Evolutionary conservation across 1,140 invertebrate genomes (phyloP).

Genomic region (Fragariocoptes setiger): DNA sequence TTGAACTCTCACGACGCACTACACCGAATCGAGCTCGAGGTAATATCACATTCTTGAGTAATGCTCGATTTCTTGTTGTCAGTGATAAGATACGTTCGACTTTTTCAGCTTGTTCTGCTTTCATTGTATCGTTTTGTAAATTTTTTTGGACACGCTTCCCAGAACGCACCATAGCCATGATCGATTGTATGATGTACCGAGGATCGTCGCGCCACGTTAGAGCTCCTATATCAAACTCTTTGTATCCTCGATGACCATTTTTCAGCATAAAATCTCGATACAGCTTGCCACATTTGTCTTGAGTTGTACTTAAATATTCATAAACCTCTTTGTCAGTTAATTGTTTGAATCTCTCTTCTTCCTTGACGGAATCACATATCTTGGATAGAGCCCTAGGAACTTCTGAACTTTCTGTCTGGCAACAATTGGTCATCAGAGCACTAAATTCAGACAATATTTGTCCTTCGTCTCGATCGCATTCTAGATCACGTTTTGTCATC

Average conservation of each 20-base stretch:
- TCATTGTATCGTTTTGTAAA: too few species aligned
- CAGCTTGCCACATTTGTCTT: slow-evolving; percentile 18
- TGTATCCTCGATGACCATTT: slow-evolving; percentile 36
- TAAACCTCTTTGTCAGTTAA: slow-evolving; percentile 1
- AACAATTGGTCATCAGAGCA: too few species aligned
- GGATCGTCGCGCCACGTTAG: slow-evolving; percentile 32
- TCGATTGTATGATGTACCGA: slow-evolving; percentile 26
- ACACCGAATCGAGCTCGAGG: slow-evolving; percentile 27
- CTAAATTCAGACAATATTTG: too few species aligned
- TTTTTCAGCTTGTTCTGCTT: neutral
- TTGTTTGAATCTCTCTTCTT: too few species aligned
- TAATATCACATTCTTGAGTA: slow-evolving; percentile 21
- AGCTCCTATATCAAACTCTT: slow-evolving; percentile 34
- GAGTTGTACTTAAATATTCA: neutral
- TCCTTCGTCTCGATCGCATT: too few species aligned
- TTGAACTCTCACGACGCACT: slow-evolving; percentile 12
- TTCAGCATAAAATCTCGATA: slow-evolving; percentile 28
- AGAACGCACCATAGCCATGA: slow-evolving; percentile 19
- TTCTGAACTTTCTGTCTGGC: too few species aligned
- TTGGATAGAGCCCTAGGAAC: too few species aligned
- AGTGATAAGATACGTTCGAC: neutral
- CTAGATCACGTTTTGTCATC: too few species aligned
- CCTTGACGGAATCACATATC: too few species aligned
- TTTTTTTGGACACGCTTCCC: slow-evolving; percentile 3
- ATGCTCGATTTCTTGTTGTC: slow-evolving; percentile 1